Percentiles rank a stretch among this genome's conserved stretches.
These are phyloP conservation scores for Ectropis crepuscularia DNA, from an alignment of 2,888 invertebrate species.

Conservation along the genomic window DNA sequence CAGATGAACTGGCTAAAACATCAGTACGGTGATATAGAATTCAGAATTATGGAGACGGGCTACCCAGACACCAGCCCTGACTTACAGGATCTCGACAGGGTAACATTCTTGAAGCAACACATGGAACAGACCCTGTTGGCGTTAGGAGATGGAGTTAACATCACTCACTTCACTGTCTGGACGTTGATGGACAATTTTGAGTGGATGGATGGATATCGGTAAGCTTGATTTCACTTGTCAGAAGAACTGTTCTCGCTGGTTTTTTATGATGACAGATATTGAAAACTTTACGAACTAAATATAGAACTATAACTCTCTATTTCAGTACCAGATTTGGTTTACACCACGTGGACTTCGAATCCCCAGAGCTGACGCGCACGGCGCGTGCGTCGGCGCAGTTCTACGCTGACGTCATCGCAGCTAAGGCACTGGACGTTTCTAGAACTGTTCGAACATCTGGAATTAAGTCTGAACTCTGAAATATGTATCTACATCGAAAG, in stretches of 20 bases:
- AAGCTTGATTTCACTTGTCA: constrained; percentile 3
- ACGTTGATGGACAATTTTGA: constrained; percentile 87
- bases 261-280: background rate
- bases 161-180: constrained; percentile 85
- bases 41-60: constrained; percentile 77
- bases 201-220: constrained; percentile 81
- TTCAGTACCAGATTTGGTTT: constrained; percentile 35
- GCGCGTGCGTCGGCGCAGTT: constrained; percentile 37
- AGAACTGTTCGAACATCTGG: background rate
- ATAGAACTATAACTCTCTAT: too few relatives aligned
- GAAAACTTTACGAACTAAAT: too few relatives aligned
- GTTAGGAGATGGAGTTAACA: constrained; percentile 71
- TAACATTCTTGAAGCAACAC: constrained; percentile 46
- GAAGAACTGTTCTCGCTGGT: too few relatives aligned
- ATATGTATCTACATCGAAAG: too few relatives aligned
- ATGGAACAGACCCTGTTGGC: constrained; percentile 62
- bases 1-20: constrained; percentile 64
- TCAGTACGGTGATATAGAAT: constrained; percentile 57
- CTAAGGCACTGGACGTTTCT: constrained; percentile 20
- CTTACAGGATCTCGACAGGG: constrained; percentile 55
- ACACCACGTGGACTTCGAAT: constrained; percentile 37
- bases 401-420: constrained; percentile 31
- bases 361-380: constrained; percentile 26
- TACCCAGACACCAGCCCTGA: constrained; percentile 47
- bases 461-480: background rate